Evolutionary conservation across 2,113 vertebrate species (phyloP).

Genomic region (Crotalus helleri): DNA sequence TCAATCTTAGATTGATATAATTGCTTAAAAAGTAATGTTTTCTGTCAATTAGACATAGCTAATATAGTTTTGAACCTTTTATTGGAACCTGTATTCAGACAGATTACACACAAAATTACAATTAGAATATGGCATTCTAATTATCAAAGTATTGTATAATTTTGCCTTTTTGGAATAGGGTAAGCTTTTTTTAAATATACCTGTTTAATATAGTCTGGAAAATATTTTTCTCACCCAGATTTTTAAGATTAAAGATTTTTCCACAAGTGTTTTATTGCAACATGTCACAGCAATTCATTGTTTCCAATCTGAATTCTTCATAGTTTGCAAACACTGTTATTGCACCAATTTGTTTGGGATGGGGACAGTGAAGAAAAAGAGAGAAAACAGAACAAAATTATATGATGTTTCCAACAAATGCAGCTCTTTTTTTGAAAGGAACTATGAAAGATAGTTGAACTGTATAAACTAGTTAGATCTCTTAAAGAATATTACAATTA

Average conservation of each 20-base stretch:
- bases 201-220: neutral
- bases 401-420: neutral
- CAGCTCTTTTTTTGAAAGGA: neutral
- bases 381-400: neutral
- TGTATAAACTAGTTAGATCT: neutral
- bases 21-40: neutral
- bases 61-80: neutral
- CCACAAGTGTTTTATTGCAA: neutral
- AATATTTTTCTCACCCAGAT: neutral
- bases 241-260: neutral
- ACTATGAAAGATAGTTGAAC: neutral
- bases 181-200: neutral
- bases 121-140: neutral
- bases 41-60: neutral
- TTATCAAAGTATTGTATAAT: neutral
- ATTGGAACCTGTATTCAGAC: neutral
- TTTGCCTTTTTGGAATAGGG: neutral
- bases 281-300: neutral
- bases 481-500: constrained; percentile 2
- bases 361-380: too few relatives aligned
- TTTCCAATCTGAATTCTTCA: neutral
- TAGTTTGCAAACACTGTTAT: neutral
- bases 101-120: neutral
- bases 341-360: neutral
- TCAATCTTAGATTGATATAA: neutral